phyloP scores from a whole-genome alignment of 2,888 invertebrate genomes.

The Limulus polyphemus region DNA sequence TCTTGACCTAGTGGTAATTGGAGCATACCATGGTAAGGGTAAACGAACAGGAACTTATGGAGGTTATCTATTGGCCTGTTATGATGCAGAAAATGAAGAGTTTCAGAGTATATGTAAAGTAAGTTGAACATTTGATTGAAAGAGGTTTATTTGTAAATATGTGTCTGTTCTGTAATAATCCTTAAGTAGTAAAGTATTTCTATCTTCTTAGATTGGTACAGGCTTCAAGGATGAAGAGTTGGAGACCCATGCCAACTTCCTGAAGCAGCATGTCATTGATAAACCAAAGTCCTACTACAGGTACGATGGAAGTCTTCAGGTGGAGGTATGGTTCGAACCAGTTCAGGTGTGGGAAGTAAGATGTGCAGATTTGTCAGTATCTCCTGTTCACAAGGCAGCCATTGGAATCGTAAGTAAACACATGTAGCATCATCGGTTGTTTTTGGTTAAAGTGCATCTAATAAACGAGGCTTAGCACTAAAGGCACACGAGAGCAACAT shows the following conservation, averaged over 20 bases:
- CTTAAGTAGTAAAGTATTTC: background rate
- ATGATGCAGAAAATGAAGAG: conserved; percentile 75
- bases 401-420: conserved; percentile 50
- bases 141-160: background rate
- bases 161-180: background rate
- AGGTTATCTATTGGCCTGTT: conserved; percentile 87
- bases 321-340: conserved; percentile 82
- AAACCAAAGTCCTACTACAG: conserved; percentile 66
- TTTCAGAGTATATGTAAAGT: conserved; percentile 88
- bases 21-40: conserved; percentile 84
- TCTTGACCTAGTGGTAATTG: conserved; percentile 86
- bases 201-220: conserved; percentile 56
- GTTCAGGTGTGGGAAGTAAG: conserved; percentile 90
- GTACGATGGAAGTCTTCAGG: conserved; percentile 54
- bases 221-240: conserved; percentile 90
- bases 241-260: conserved; percentile 55
- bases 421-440: too few relatives aligned
- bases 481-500: too few relatives aligned
- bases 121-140: conserved; percentile 15
- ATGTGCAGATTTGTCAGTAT: conserved; percentile 92
- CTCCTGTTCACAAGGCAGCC: conserved; percentile 84
- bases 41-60: conserved; percentile 86
- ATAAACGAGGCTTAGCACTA: too few relatives aligned
- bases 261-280: conserved; percentile 61
- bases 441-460: too few relatives aligned